These are phyloP conservation scores for Heteromormyrus szaboi DNA, from an alignment of 2,797 vertebrate species.

Conservation along the genomic window DNA sequence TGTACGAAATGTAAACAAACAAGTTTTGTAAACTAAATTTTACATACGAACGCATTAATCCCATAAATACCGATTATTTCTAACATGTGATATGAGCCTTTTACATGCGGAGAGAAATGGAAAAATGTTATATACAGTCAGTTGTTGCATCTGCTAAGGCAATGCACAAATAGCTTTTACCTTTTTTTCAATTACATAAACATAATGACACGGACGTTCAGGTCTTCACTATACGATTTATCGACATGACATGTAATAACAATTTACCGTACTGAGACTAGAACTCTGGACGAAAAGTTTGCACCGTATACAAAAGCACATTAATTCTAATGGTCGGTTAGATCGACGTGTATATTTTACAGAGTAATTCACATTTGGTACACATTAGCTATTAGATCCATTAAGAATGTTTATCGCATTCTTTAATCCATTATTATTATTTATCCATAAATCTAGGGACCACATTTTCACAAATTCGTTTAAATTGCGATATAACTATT, in stretches of 20 bases:
- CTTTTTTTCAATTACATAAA: slow-evolving; percentile 99
- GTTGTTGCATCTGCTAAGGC: slow-evolving; percentile 89
- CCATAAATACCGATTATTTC: slow-evolving; percentile 99
- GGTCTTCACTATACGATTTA: slow-evolving; percentile 99
- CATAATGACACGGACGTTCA: slow-evolving; percentile 99
- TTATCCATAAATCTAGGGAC: slow-evolving; percentile 91
- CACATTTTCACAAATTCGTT: slow-evolving; percentile 89
- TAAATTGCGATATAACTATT: slow-evolving; percentile 91
- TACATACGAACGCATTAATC: slow-evolving; percentile 97
- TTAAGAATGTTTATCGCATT: slow-evolving; percentile 92
- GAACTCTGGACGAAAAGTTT: slow-evolving; percentile 97
- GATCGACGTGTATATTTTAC: slow-evolving; percentile 98
- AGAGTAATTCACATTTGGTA: slow-evolving; percentile 99
- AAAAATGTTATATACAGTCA: slow-evolving; percentile 90
- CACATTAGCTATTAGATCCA: slow-evolving; percentile 99
- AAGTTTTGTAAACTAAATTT: slow-evolving; percentile 98
- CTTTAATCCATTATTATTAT: slow-evolving; percentile 63
- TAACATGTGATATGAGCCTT: slow-evolving; percentile 95
- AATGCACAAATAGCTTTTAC: slow-evolving; percentile 87
- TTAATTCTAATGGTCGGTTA: slow-evolving; percentile 99
- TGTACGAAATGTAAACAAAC: slow-evolving; percentile 99
- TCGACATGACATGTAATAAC: slow-evolving; percentile 99
- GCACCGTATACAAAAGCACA: slow-evolving; percentile 99
- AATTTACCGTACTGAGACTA: slow-evolving; percentile 98
- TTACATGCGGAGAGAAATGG: slow-evolving; percentile 99